These are phyloP conservation scores for Drosophila nr. perissopoda DNA, from an alignment of 2,888 invertebrate genomes.

Conservation along the genomic window DNA sequence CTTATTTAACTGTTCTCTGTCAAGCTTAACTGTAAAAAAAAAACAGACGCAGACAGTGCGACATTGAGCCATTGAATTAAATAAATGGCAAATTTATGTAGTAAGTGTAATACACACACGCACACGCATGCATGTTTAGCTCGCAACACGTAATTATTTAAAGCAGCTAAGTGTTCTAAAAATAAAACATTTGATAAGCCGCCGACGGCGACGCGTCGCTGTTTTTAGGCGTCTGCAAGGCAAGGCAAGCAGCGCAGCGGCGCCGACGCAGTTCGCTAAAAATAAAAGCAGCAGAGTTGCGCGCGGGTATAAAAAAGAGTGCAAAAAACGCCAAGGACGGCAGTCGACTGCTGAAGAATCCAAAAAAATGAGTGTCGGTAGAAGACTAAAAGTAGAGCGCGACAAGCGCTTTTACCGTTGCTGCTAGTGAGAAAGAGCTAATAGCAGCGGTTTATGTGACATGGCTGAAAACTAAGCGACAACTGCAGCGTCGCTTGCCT, in stretches of 20 bases:
- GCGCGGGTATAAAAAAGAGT: neutral
- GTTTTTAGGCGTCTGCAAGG: constrained; percentile 16
- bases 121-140: constrained; percentile 17
- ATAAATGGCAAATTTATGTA: constrained; percentile 67
- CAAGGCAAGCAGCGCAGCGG: constrained; percentile 8
- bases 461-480: constrained; percentile 42
- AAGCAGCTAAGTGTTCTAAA: constrained; percentile 56
- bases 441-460: constrained; percentile 42
- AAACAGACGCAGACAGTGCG: constrained; percentile 36
- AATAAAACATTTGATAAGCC: constrained; percentile 71
- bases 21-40: constrained; percentile 30
- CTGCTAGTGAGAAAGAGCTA: constrained; percentile 34
- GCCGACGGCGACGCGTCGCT: constrained; percentile 31
- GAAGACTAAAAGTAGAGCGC: constrained; percentile 48
- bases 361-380: constrained; percentile 22
- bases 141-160: constrained; percentile 52
- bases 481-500: constrained; percentile 48
- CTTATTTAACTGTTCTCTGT: constrained; percentile 13
- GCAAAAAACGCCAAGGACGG: constrained; percentile 1
- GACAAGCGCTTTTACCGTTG: constrained; percentile 54
- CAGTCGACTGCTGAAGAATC: constrained; percentile 16
- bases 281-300: constrained; percentile 48
- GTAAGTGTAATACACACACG: constrained; percentile 44
- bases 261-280: constrained; percentile 64
- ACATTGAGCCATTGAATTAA: constrained; percentile 55